Evolutionary conservation across 2,888 invertebrate species (phyloP).

Genomic region (Luffia ferchaultella): DNA sequence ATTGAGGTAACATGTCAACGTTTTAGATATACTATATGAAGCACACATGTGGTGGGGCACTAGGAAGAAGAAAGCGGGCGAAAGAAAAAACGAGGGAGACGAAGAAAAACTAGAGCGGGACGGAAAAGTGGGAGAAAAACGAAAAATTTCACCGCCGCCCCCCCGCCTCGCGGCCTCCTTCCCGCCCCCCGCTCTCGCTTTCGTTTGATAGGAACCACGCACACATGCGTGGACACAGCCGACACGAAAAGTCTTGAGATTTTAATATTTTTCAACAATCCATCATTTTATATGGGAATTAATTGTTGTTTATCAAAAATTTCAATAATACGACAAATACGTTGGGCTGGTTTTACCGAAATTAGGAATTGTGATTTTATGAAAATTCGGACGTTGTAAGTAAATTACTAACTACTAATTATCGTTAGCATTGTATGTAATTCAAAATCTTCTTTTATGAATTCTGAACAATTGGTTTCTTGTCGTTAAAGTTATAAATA

Average conservation of each 20-base stretch:
- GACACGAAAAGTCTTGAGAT: constrained; percentile 30
- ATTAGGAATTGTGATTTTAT: too few relatives aligned
- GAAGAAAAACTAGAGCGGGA: constrained; percentile 63
- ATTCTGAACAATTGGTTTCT: too few relatives aligned
- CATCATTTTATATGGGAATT: too few relatives aligned
- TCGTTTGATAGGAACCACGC: constrained; percentile 35
- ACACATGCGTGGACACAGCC: constrained; percentile 39
- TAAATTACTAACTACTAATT: too few relatives aligned
- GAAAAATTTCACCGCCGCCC: constrained; percentile 58
- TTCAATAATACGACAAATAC: too few relatives aligned
- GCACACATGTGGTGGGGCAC: constrained; percentile 66
- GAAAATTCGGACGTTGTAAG: too few relatives aligned
- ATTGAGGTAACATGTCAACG: background rate
- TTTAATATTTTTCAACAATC: too few relatives aligned
- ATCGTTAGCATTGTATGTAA: too few relatives aligned
- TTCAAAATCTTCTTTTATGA: too few relatives aligned
- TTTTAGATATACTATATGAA: constrained; percentile 29
- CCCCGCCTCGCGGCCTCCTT: constrained; percentile 24
- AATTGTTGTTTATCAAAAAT: too few relatives aligned
- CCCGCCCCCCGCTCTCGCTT: constrained; percentile 20
- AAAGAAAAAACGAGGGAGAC: constrained; percentile 65
- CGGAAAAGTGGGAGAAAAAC: constrained; percentile 67
- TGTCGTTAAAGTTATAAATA: too few relatives aligned
- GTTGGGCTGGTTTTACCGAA: too few relatives aligned
- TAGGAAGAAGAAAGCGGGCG: constrained; percentile 62